These are phyloP conservation scores for Penaeus japonicus DNA, from an alignment of 1,140 invertebrate genomes.

Conservation along the genomic window DNA sequence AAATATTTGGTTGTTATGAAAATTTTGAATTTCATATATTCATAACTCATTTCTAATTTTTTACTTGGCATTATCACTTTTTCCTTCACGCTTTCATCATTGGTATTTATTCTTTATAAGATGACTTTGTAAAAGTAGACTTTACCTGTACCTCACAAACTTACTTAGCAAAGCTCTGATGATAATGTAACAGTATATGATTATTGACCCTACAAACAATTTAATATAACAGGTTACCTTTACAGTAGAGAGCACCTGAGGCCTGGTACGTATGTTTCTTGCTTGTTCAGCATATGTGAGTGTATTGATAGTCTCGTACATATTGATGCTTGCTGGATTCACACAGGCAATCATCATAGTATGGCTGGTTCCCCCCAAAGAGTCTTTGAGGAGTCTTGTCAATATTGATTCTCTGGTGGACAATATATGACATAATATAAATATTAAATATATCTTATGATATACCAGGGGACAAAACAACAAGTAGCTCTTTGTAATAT, in stretches of 20 bases:
- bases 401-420: constrained; percentile 44
- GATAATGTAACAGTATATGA: neutral
- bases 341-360: constrained; percentile 94
- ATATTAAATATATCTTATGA: neutral
- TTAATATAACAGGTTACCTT: constrained; percentile 14
- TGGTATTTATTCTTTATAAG: neutral
- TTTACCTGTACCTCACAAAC: no score
- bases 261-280: constrained; percentile 89
- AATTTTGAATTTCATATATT: no score
- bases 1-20: no score
- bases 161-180: no score
- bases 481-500: no score
- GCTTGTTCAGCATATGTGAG: constrained; percentile 89
- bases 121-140: no score
- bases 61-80: no score
- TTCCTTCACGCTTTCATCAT: neutral
- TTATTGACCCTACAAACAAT: neutral
- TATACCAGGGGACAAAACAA: no score
- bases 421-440: neutral
- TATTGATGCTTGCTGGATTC: constrained; percentile 86
- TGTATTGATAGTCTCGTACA: constrained; percentile 88
- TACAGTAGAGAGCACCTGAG: constrained; percentile 66
- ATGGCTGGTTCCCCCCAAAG: constrained; percentile 87
- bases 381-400: constrained; percentile 68
- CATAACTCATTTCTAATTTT: no score